Percentiles rank a stretch among this genome's conserved stretches.
Evolutionary conservation across 2,113 vertebrate species (phyloP).

Genomic region (Strix aluco): DNA sequence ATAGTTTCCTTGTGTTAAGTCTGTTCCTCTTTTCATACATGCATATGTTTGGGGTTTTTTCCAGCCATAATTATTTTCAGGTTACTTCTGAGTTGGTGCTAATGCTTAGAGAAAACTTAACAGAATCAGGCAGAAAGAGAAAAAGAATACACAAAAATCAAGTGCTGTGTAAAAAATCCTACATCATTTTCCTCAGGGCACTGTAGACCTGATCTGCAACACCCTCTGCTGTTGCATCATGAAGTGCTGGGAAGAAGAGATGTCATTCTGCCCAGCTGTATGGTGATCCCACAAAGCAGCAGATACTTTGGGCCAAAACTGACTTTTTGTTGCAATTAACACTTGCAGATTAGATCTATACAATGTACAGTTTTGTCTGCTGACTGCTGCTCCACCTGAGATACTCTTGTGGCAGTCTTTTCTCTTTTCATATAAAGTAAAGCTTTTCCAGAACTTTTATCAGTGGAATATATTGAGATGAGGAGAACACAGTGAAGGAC

Average conservation of each 20-base stretch:
- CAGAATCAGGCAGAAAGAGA: background rate
- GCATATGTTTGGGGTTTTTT: rapidly evolving
- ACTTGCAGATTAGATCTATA: background rate
- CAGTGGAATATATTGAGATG: background rate
- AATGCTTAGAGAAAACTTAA: background rate
- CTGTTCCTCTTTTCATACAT: background rate
- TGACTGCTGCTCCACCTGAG: background rate
- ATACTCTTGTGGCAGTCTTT: background rate
- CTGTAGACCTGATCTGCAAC: conserved; percentile 33
- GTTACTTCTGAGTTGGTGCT: background rate
- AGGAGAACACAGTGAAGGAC: background rate
- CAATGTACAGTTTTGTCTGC: background rate
- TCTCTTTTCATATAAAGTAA: background rate
- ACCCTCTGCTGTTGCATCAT: conserved; percentile 47
- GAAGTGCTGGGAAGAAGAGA: background rate
- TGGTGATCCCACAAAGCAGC: background rate
- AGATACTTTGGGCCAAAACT: background rate
- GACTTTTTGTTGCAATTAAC: background rate
- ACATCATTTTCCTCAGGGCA: background rate
- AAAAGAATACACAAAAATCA: background rate
- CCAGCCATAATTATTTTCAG: background rate
- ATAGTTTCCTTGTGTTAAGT: background rate
- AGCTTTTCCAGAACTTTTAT: background rate
- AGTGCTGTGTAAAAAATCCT: background rate
- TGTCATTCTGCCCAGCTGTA: background rate